Percentiles rank a stretch among this genome's conserved stretches.
Evolutionary conservation across 2,113 vertebrate species (phyloP).

Genomic region (Daphoenositta chrysoptera): DNA sequence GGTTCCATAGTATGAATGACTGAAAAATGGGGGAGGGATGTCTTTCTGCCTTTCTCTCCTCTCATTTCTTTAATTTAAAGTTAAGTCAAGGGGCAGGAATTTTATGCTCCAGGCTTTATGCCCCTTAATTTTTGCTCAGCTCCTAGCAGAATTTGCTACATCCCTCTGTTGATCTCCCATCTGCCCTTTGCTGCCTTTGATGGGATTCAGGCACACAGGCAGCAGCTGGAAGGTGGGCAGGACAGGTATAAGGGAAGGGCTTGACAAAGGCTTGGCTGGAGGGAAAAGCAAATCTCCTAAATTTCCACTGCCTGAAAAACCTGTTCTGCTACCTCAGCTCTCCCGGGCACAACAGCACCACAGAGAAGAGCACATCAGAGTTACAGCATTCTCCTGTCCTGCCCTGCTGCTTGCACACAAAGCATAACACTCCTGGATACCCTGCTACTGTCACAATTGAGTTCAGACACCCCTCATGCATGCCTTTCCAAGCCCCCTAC

Average conservation of each 20-base stretch:
- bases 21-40: not conserved
- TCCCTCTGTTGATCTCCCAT: fast-evolving
- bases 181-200: not conserved
- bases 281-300: not conserved
- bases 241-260: fast-evolving
- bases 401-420: not conserved
- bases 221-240: not conserved
- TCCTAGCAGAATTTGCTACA: not conserved
- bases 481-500: fast-evolving
- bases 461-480: not conserved
- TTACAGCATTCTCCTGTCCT: not conserved
- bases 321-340: not conserved
- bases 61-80: not conserved
- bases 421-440: not conserved
- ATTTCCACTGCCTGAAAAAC: not conserved
- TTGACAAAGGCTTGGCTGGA: not conserved
- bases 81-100: not conserved
- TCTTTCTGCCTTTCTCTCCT: not conserved
- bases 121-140: not conserved
- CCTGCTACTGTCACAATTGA: not conserved
- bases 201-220: not conserved
- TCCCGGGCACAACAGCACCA: fast-evolving
- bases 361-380: not conserved
- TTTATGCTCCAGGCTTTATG: not conserved
- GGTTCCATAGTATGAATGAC: not conserved